A percentile compares a stretch with the other conserved stretches of the same genome.
Evolutionary conservation across 2,797 vertebrate genomes (phyloP).

Genomic region (Acanthurus tractus): DNA sequence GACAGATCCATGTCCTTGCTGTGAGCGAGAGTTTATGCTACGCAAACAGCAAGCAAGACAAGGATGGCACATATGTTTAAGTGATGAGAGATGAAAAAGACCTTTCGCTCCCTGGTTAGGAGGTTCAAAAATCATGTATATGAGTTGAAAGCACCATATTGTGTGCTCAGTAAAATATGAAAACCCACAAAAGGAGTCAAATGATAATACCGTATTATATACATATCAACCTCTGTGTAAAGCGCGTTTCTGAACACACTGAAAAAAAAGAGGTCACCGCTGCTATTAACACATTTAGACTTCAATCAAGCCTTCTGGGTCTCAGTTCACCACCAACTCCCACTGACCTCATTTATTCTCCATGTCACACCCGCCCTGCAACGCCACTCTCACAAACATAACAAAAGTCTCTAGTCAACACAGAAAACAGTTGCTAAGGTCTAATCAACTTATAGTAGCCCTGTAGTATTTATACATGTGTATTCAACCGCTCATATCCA

Average conservation of each 20-base stretch:
- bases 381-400: not conserved
- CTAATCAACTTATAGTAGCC: not conserved
- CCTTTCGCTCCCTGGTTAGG: constrained; percentile 10
- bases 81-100: constrained; percentile 12
- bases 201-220: too few relatives aligned
- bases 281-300: constrained; percentile 5
- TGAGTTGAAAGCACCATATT: constrained; percentile 16
- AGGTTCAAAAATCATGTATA: not conserved
- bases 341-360: constrained; percentile 7
- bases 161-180: constrained; percentile 2
- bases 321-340: not conserved
- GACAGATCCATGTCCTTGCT: constrained; percentile 56
- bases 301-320: not conserved
- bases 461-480: constrained; percentile 13
- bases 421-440: constrained; percentile 9
- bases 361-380: not conserved
- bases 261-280: not conserved
- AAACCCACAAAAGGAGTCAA: constrained; percentile 9
- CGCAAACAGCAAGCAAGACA: constrained; percentile 41
- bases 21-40: constrained; percentile 27
- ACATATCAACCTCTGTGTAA: not conserved
- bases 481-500: constrained; percentile 26
- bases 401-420: constrained; percentile 4
- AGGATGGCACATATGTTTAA: constrained; percentile 38
- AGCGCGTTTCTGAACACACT: not conserved